Evolutionary conservation across 1,140 invertebrate genomes (phyloP), one percentile per base, ranked within the genome.

Genomic region (Chironomus tepperi): DNA sequence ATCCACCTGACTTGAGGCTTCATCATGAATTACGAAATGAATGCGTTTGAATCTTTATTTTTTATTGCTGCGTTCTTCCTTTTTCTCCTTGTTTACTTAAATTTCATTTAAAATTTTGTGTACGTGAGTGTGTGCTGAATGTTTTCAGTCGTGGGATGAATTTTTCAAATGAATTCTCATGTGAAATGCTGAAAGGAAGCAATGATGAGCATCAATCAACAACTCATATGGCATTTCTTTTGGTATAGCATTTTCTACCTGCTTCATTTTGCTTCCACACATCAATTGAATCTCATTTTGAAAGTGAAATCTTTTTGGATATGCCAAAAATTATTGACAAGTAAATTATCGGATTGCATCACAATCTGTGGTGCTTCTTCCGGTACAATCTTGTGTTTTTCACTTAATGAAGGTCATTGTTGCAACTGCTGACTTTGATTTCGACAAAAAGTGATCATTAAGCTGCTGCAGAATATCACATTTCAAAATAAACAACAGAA

Each of bases 211-310:
- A 57, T 57, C 47, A 57, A 57, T 57, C 47, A 57, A n/a, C 47
- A n/a, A 57, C n/a, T 57, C 47, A 57, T 57, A n/a, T 57, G n/a
- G 47, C 12, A 57, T 57, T 57, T 57, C 47, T 57, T n/a, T n/a
- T n/a, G n/a, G n/a, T n/a, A n/a, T n/a, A n/a, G n/a, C n/a, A n/a
- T n/a, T n/a, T n/a, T n/a, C 12, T 57, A 57, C 47, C 47, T 57
- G 7, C 47, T 57, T 12, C 47, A 10, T 47, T 8, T 47, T 47
- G 7, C 43, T 3, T 47, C 9, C 43, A 10, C 15, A 15, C 7
- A 2, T 47, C 47, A 57, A n/a, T n/a, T n/a, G n/a, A n/a, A n/a
- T 57, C 47, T 57, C 9, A 57, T 57, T 47, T 47, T 47, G 15
- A 57, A n/a, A n/a, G 47, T 57, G 47, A 57, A 57, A 57, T 12